These are phyloP conservation scores for Zoanthus sociatus DNA, from an alignment of 92 coral and sea anemone genomes.

Conservation along the genomic window DNA sequence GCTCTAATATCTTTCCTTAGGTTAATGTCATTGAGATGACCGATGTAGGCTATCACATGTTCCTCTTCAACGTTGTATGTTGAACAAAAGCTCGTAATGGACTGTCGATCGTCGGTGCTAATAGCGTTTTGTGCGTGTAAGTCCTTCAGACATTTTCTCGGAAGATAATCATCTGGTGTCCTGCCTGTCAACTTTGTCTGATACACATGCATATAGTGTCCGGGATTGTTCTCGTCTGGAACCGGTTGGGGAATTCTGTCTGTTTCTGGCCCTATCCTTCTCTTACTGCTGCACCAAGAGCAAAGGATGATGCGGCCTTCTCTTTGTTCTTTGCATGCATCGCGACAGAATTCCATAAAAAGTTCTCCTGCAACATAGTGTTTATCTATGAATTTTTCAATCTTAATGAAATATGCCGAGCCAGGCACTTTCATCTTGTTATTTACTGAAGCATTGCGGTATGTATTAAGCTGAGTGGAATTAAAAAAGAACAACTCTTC, in stretches of 20 bases:
- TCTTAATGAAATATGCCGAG: slow-evolving; percentile 45
- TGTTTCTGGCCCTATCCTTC: too few species aligned
- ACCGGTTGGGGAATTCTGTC: too few species aligned
- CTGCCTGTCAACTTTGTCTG: slow-evolving; percentile 56
- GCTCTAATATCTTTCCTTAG: neutral
- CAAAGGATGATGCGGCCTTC: too few species aligned
- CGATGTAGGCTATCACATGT: slow-evolving; percentile 19
- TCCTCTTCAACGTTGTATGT: slow-evolving; percentile 44
- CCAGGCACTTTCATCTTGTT: slow-evolving; percentile 44
- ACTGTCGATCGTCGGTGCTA: too few species aligned
- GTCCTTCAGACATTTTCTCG: slow-evolving; percentile 46
- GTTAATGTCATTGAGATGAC: neutral
- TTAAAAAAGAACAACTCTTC: slow-evolving; percentile 42
- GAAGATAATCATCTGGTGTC: slow-evolving; percentile 58
- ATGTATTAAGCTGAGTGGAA: slow-evolving; percentile 6
- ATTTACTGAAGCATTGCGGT: slow-evolving; percentile 18
- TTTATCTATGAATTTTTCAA: slow-evolving; percentile 22
- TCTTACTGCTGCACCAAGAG: too few species aligned
- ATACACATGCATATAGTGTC: slow-evolving; percentile 41
- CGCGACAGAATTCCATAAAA: too few species aligned
- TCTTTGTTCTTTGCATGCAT: too few species aligned
- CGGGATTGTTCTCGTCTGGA: too few species aligned
- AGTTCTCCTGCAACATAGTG: slow-evolving; percentile 47
- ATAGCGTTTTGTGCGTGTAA: too few species aligned
- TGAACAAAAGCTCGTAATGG: neutral